Conservation (phyloP, 2,888 invertebrate species). For the Baronia brevicornis region DNA sequence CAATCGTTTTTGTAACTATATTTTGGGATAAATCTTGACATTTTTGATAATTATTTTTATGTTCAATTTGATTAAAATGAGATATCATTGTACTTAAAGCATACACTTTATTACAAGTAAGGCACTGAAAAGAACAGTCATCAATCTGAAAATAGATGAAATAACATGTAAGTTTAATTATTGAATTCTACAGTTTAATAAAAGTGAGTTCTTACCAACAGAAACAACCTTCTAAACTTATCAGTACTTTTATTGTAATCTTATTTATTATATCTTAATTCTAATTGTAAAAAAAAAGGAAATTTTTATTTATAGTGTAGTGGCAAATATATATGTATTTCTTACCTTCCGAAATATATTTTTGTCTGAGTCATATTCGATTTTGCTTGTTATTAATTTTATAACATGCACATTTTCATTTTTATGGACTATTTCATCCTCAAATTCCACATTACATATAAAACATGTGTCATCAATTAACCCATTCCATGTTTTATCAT, state of each 20-base stretch:
- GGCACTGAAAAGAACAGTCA: conserved; percentile 35
- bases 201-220: conserved; percentile 7
- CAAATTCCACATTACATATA: conserved; percentile 42
- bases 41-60: conserved; percentile 20
- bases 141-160: conserved; percentile 32
- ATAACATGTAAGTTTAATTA: conserved; percentile 4
- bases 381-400: conserved; percentile 36
- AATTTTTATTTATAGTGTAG: too few relatives aligned
- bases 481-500: conserved; percentile 44
- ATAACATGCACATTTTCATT: conserved; percentile 32
- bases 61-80: conserved; percentile 25
- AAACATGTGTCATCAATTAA: conserved; percentile 37
- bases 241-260: neutral
- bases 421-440: conserved; percentile 34
- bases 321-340: too few relatives aligned
- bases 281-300: too few relatives aligned
- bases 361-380: conserved; percentile 29
- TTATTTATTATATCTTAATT: conserved; percentile 1
- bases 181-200: neutral
- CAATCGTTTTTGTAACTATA: conserved; percentile 1
- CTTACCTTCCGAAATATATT: conserved; percentile 39
- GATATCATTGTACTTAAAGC: conserved; percentile 16
- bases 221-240: too few relatives aligned
- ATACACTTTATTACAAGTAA: conserved; percentile 34
- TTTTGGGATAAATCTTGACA: conserved; percentile 13